Evolutionary conservation across 2,888 invertebrate genomes (phyloP).

Genomic region (Temnothorax unifasciatus): DNA sequence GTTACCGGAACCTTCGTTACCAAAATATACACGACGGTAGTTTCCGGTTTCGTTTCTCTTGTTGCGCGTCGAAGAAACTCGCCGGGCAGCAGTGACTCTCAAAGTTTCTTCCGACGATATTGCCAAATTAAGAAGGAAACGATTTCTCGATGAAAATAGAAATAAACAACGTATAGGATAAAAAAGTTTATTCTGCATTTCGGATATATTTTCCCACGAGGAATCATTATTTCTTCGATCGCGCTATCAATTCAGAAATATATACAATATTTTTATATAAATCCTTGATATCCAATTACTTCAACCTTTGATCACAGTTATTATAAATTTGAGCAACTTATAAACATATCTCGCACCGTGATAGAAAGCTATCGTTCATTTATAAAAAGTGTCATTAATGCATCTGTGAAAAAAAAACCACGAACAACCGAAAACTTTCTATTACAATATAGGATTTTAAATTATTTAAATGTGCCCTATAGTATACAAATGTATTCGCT

Average conservation of each 20-base stretch:
- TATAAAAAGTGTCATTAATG: not conserved
- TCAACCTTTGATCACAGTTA: not conserved
- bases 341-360: not conserved
- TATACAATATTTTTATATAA: too few species aligned
- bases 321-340: not conserved
- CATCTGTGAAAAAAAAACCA: not conserved
- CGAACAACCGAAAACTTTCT: conserved; percentile 15
- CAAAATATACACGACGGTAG: conserved; percentile 71
- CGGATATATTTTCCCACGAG: not conserved
- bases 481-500: conserved; percentile 19
- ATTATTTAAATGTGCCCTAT: conserved; percentile 29
- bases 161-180: not conserved
- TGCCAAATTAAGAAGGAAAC: not conserved
- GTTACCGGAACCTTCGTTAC: conserved; percentile 69
- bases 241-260: not conserved
- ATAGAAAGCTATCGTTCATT: not conserved
- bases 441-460: not conserved
- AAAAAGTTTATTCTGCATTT: not conserved
- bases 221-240: not conserved
- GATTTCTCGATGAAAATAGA: not conserved
- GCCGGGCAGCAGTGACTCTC: conserved; percentile 61
- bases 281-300: not conserved
- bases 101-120: conserved; percentile 33
- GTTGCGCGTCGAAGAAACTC: conserved; percentile 62
- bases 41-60: conserved; percentile 71